Evolutionary conservation across 2,888 invertebrate genomes (phyloP).

Genomic region (Diarsia brunnea): DNA sequence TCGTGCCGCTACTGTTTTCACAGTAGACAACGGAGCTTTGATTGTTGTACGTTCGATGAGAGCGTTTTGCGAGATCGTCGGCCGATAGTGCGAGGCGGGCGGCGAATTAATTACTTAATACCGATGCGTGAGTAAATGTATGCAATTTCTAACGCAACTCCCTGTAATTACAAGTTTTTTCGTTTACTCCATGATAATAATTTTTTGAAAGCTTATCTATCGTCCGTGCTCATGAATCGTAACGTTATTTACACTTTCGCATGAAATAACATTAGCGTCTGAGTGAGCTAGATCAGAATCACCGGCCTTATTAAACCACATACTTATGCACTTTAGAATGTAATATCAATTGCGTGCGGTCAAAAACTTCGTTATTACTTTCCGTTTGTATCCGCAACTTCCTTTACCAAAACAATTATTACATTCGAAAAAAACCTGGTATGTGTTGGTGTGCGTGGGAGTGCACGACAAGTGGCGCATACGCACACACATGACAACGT

Average conservation of each 20-base stretch:
- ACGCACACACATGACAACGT: constrained; percentile 67
- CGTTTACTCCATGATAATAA: constrained; percentile 82
- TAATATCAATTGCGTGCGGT: constrained; percentile 78
- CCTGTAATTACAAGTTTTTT: constrained; percentile 84
- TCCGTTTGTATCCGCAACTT: constrained; percentile 85
- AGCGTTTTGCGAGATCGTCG: constrained; percentile 84
- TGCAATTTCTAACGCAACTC: constrained; percentile 87
- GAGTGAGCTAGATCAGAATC: constrained; percentile 71
- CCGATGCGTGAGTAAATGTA: constrained; percentile 87
- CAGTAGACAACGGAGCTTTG: constrained; percentile 77
- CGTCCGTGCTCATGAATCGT: constrained; percentile 84
- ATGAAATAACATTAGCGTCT: constrained; percentile 74
- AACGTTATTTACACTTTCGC: constrained; percentile 83
- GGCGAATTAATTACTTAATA: constrained; percentile 88
- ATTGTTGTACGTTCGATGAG: constrained; percentile 82
- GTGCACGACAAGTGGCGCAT: constrained; percentile 70
- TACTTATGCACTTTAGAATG: constrained; percentile 61
- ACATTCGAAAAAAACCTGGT: constrained; percentile 73
- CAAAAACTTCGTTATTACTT: constrained; percentile 77
- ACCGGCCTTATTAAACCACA: constrained; percentile 65
- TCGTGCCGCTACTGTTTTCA: constrained; percentile 82
- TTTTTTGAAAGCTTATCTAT: constrained; percentile 89
- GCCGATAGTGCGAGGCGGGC: constrained; percentile 79
- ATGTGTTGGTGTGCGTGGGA: constrained; percentile 79
- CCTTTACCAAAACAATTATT: constrained; percentile 83